Conservation (phyloP, 2,888 invertebrate species). For the Biston betularia region DNA sequence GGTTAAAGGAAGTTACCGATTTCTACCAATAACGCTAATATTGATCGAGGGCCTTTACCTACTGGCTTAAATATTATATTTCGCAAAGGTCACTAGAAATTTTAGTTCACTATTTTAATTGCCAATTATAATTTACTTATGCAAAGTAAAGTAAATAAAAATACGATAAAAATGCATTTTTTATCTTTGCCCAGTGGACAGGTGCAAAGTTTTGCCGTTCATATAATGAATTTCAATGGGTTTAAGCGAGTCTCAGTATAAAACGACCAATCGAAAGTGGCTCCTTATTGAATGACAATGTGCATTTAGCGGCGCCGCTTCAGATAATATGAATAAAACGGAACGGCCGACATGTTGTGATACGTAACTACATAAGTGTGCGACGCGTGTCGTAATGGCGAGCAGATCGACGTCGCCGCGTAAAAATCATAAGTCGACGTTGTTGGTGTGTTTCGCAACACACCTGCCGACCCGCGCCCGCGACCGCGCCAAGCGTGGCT, state of each 20-base stretch:
- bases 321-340: slow-evolving; percentile 54
- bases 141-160: slow-evolving; percentile 33
- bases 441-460: slow-evolving; percentile 68
- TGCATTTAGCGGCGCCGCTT: slow-evolving; percentile 47
- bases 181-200: slow-evolving; percentile 47
- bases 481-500: slow-evolving; percentile 45
- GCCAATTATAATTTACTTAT: slow-evolving; percentile 42
- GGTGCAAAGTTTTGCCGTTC: slow-evolving; percentile 44
- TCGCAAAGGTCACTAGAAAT: slow-evolving; percentile 45
- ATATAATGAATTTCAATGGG: slow-evolving; percentile 49
- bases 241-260: slow-evolving; percentile 43
- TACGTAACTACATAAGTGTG: slow-evolving; percentile 57
- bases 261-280: slow-evolving; percentile 50
- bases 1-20: slow-evolving; percentile 30
- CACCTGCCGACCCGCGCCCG: slow-evolving; percentile 70
- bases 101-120: slow-evolving; percentile 47
- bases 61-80: slow-evolving; percentile 21
- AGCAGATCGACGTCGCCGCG: slow-evolving; percentile 59
- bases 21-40: slow-evolving; percentile 20
- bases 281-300: slow-evolving; percentile 51
- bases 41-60: slow-evolving; percentile 27
- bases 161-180: slow-evolving; percentile 44
- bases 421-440: slow-evolving; percentile 75
- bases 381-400: slow-evolving; percentile 73
- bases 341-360: slow-evolving; percentile 61